These are phyloP conservation scores for Oryzaephilus surinamensis DNA, from an alignment of 1,140 invertebrate species.

Conservation along the genomic window DNA sequence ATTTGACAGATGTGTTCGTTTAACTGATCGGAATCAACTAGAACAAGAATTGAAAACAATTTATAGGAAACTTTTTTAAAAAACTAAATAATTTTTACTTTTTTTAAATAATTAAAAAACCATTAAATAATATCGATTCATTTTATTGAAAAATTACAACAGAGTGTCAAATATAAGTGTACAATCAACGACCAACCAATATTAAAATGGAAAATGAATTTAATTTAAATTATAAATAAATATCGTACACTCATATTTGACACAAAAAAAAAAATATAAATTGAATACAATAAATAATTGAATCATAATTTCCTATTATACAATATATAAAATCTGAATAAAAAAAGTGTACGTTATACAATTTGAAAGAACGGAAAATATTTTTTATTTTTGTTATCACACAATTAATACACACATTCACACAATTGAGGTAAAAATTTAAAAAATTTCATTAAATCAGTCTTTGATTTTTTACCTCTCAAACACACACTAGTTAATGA, in stretches of 20 bases:
- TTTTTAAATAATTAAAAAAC: too few relatives aligned
- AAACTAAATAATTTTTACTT: too few relatives aligned
- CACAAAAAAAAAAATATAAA: slow-evolving; percentile 15
- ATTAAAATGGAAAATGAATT: too few relatives aligned
- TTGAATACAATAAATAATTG: slow-evolving; percentile 8
- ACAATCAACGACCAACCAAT: too few relatives aligned
- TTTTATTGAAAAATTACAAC: too few relatives aligned
- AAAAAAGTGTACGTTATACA: slow-evolving; percentile 3
- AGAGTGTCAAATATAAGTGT: too few relatives aligned
- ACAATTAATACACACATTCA: slow-evolving; percentile 13
- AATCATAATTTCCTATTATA: slow-evolving; percentile 9
- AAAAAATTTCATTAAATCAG: slow-evolving; percentile 11
- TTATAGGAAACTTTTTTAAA: too few relatives aligned
- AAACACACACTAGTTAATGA: not conserved
- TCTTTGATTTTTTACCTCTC: slow-evolving; percentile 15
- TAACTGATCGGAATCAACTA: too few relatives aligned
- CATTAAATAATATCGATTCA: too few relatives aligned
- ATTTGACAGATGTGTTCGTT: too few relatives aligned
- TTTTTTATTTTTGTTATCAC: slow-evolving; percentile 8
- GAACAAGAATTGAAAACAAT: too few relatives aligned
- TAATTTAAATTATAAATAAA: slow-evolving; percentile 8
- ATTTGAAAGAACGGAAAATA: slow-evolving; percentile 9
- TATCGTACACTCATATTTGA: slow-evolving; percentile 23
- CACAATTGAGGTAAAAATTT: slow-evolving; percentile 11
- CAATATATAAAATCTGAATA: slow-evolving; percentile 12